Conservation (phyloP, 2,888 invertebrate species). For the Aleiodes leptofemur region DNA sequence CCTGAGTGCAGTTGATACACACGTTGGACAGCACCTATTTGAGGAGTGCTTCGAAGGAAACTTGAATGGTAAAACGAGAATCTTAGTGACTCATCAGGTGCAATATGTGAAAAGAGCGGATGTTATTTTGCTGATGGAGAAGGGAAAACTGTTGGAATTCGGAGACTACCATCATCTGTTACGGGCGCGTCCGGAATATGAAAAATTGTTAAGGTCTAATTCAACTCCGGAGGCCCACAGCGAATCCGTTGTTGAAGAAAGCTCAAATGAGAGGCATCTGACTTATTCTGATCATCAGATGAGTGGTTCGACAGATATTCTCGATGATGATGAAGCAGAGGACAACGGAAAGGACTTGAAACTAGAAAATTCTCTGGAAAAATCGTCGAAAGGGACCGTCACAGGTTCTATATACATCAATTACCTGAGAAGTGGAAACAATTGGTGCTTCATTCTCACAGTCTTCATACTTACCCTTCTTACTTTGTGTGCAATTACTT, state of each 20-base stretch:
- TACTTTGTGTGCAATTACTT: conserved; percentile 80
- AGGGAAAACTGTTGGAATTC: conserved; percentile 64
- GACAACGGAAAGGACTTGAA: no score
- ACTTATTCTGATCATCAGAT: conserved; percentile 76
- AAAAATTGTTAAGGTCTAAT: conserved; percentile 79
- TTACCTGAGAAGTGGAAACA: conserved; percentile 78
- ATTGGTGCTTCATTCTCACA: conserved; percentile 73
- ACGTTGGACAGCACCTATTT: conserved; percentile 92
- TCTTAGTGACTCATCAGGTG: no score
- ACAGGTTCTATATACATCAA: conserved; percentile 73
- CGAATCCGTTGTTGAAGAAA: conserved; percentile 49
- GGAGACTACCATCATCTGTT: conserved; percentile 83
- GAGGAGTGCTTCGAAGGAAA: conserved; percentile 84
- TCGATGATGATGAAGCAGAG: conserved; percentile 57
- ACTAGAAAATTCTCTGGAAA: conserved; percentile 52
- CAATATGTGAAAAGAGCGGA: conserved; percentile 63
- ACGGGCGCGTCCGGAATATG: conserved; percentile 86
- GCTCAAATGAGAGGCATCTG: conserved; percentile 74
- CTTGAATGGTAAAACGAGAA: conserved; percentile 76
- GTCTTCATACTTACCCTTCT: conserved; percentile 76
- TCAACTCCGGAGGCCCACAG: conserved; percentile 35
- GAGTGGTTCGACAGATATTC: background rate
- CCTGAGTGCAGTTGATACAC: conserved; percentile 93
- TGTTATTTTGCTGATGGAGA: conserved; percentile 55
- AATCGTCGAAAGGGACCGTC: conserved; percentile 78